Evolutionary conservation across 2,888 invertebrate genomes (phyloP).

Genomic region (Eurois occulta): DNA sequence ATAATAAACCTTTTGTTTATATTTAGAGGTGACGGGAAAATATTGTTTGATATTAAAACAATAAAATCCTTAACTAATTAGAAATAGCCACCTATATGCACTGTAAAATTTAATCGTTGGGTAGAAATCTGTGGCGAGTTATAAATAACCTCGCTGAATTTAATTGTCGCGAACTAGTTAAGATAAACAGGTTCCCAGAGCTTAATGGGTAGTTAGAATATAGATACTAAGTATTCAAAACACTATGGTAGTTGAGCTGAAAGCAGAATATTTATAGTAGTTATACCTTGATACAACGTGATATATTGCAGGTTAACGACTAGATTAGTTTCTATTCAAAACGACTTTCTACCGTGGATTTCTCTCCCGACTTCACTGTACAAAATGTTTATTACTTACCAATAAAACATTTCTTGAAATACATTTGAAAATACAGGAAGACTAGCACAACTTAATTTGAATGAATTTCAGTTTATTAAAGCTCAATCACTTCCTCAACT

Average conservation of each 20-base stretch:
- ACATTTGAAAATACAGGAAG: constrained; percentile 39
- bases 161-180: constrained; percentile 63
- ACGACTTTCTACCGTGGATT: constrained; percentile 85
- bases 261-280: constrained; percentile 79
- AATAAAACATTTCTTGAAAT: constrained; percentile 62
- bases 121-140: constrained; percentile 59
- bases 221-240: constrained; percentile 65
- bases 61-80: constrained; percentile 19
- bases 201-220: constrained; percentile 63
- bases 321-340: constrained; percentile 86
- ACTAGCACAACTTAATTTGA: not conserved
- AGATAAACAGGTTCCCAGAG: constrained; percentile 58
- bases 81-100: constrained; percentile 11
- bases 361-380: constrained; percentile 77
- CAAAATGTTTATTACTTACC: constrained; percentile 66
- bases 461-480: constrained; percentile 5
- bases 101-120: constrained; percentile 43
- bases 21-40: constrained; percentile 59
- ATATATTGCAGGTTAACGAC: constrained; percentile 82
- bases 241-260: constrained; percentile 71
- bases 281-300: constrained; percentile 74
- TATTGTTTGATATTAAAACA: constrained; percentile 40
- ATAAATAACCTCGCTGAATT: constrained; percentile 56
- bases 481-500: constrained; percentile 10
- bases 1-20: constrained; percentile 67